Evolutionary conservation across 2,113 vertebrate species (phyloP).

Genomic region (Halcyon malimbica): DNA sequence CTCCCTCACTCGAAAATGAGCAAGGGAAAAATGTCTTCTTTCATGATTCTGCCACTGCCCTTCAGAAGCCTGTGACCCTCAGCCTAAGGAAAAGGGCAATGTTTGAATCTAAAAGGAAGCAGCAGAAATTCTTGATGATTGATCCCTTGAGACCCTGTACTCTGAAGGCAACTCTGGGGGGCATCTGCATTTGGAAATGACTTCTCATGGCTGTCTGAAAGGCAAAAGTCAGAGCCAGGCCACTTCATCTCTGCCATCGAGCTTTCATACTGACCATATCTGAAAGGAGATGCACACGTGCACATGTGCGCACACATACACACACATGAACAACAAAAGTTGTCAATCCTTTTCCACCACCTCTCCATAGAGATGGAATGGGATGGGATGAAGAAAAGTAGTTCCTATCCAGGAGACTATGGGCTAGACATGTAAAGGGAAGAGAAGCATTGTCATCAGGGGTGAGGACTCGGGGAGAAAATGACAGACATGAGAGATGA

Average conservation of each 20-base stretch:
- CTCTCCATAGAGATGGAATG: not conserved
- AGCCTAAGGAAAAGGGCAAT: constrained; percentile 33
- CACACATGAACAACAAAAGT: not conserved
- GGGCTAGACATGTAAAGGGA: not conserved
- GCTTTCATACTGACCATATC: accelerated
- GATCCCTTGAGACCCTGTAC: not conserved
- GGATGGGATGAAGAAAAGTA: not conserved
- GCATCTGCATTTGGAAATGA: not conserved
- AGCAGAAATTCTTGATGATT: constrained; percentile 16
- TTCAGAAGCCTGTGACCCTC: constrained; percentile 40
- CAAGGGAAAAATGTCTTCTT: constrained; percentile 31
- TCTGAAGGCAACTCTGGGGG: not conserved
- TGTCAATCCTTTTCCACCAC: not conserved
- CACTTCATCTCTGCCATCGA: not conserved
- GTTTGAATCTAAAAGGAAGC: constrained; percentile 29
- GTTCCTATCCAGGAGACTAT: not conserved
- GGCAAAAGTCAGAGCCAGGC: not conserved
- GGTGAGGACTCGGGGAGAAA: not conserved
- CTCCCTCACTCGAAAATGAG: constrained; percentile 51
- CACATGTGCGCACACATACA: accelerated
- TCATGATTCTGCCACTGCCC: constrained; percentile 25
- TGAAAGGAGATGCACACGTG: not conserved
- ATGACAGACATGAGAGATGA: not conserved
- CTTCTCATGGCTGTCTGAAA: constrained; percentile 12
- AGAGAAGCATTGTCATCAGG: not conserved